Evolutionary conservation across 2,113 vertebrate species (phyloP), one percentile per base, ranked within the genome.

Genomic region (Siniperca chuatsi): DNA sequence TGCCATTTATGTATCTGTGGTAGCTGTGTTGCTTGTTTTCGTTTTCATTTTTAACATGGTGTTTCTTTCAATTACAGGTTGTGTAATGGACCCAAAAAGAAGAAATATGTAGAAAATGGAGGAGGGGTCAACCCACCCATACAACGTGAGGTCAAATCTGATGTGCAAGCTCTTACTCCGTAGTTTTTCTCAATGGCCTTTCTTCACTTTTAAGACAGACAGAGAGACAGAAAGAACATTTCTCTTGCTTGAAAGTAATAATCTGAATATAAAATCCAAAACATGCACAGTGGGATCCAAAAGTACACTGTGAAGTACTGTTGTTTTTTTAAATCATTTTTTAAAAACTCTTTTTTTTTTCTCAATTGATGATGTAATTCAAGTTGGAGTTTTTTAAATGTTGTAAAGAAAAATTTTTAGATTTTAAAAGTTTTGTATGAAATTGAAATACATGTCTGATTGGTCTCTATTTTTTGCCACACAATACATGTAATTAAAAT

Each of bases 51-150:
- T 73, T 23, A 40, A 0, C 21, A 10, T 42, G 5, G 18, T 50
- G 7, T 18, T 20, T 44, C 15, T 78, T 57, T 33, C 0, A 0
- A 29, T 78, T 81, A 2, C 83, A 95, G 93, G 81, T 46, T 90
- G 52, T 94, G 93, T 73, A 67, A 13, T 44, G 67, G 83, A 68
- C 20, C 67, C 12, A 89, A 86, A 79, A 90, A 83, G 72, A 90
- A 66, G 55, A 90, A 83, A 65, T 75, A 50, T 37, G 10, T 78
- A 1, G 75, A 90, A 79, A 90, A 88, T 10, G 85, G 79, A 70
- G 60, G 69, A 52, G 71, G 61, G 4, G 57, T 40, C 8, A 82
- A 72, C 33, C 23, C 29, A 46, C 2, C 65, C 9, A 1, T 81
- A 25, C 85, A 82, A 77, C 35, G 0, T 57, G 88, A 85, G 48